These are phyloP conservation scores for Zenarchopterus dispar DNA, from an alignment of 2,797 vertebrate genomes.

Conservation along the genomic window DNA sequence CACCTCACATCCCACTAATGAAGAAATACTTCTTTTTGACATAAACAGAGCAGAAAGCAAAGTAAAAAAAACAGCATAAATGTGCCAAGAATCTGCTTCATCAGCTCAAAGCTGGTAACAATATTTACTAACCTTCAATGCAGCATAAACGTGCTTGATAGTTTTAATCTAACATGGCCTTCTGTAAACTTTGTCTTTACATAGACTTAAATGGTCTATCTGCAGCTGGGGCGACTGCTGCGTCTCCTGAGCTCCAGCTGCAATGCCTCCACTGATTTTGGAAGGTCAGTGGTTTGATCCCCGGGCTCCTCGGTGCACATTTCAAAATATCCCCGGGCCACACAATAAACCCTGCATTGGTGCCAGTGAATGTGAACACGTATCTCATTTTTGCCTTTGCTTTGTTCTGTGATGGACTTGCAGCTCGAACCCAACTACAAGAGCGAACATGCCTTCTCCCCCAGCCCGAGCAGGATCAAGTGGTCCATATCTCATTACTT, in stretches of 20 bases:
- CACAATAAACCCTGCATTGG: too few species aligned
- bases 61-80: slow-evolving; percentile 20
- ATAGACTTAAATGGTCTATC: background rate
- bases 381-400: too few species aligned
- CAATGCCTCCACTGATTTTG: background rate
- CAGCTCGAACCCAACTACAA: too few species aligned
- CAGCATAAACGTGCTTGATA: slow-evolving; percentile 17
- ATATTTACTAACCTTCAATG: slow-evolving; percentile 26
- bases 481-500: too few species aligned
- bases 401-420: too few species aligned
- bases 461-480: too few species aligned
- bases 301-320: too few species aligned
- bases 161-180: slow-evolving; percentile 2
- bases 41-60: slow-evolving; percentile 18
- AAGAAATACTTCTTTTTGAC: slow-evolving; percentile 25
- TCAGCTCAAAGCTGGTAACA: slow-evolving; percentile 40
- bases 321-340: too few species aligned
- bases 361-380: too few species aligned
- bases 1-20: slow-evolving; percentile 28
- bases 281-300: too few species aligned
- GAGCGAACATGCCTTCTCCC: too few species aligned
- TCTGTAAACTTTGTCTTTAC: background rate
- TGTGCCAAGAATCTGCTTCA: slow-evolving; percentile 40
- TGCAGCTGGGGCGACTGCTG: background rate
- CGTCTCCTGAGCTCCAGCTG: background rate